Evolutionary conservation across 2,888 invertebrate genomes (phyloP).

Genomic region (Metellina segmentata): DNA sequence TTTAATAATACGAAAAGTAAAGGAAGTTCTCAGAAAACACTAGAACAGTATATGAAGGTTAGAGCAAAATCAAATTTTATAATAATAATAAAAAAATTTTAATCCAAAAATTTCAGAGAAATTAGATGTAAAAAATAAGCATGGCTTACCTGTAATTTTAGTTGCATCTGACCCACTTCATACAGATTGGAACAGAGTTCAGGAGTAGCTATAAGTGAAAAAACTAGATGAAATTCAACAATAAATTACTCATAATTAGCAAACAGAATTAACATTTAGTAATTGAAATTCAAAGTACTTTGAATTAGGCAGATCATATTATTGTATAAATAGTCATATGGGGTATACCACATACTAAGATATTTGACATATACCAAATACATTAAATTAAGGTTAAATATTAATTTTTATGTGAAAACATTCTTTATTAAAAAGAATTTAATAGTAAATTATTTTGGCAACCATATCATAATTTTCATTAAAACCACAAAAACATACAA

Average conservation of each 20-base stretch:
- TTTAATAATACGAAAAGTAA: too few relatives aligned
- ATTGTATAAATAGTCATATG: too few relatives aligned
- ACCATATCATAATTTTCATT: not conserved
- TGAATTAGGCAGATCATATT: too few relatives aligned
- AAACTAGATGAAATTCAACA: slow-evolving; percentile 5
- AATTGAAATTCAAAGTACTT: too few relatives aligned
- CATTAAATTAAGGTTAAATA: not conserved
- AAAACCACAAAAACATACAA: not conserved
- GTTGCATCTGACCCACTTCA: slow-evolving; percentile 61
- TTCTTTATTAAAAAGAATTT: not conserved
- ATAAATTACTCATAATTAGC: too few relatives aligned
- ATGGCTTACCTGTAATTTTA: slow-evolving; percentile 54
- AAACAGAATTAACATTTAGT: too few relatives aligned
- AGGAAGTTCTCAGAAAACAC: too few relatives aligned
- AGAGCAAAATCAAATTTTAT: not conserved
- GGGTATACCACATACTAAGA: too few relatives aligned
- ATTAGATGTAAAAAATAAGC: too few relatives aligned
- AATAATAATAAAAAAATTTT: not conserved
- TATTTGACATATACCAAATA: too few relatives aligned
- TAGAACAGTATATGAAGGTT: too few relatives aligned
- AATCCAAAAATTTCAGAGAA: not conserved
- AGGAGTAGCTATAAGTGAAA: slow-evolving; percentile 44
- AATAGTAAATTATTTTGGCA: too few relatives aligned
- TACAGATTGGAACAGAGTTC: slow-evolving; percentile 60
- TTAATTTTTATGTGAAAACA: not conserved